Conservation (phyloP, 2,113 vertebrate species). For the Labeo rohita region DNA sequence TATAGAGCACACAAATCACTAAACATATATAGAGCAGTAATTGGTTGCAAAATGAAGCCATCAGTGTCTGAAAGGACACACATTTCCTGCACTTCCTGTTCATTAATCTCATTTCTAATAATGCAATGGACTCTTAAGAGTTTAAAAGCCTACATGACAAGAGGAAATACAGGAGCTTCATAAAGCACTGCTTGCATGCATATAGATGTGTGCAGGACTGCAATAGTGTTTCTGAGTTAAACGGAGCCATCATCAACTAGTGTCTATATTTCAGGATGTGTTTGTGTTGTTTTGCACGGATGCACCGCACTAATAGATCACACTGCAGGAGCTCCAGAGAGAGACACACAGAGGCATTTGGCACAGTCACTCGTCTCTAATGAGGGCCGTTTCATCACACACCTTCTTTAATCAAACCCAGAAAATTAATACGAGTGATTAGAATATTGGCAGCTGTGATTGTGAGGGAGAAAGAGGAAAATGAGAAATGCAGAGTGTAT, state of each 20-base stretch:
- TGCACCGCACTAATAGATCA: slow-evolving; percentile 26
- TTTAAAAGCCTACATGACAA: slow-evolving; percentile 4
- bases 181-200: neutral
- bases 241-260: neutral
- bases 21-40: neutral
- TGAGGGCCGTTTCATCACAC: slow-evolving; percentile 40
- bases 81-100: neutral
- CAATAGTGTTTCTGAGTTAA: neutral
- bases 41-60: neutral
- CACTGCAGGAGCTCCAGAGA: neutral
- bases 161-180: neutral
- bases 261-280: neutral
- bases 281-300: neutral
- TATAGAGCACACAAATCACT: no score
- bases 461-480: neutral
- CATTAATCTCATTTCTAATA: slow-evolving; percentile 6
- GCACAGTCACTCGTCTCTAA: slow-evolving; percentile 16
- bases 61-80: neutral
- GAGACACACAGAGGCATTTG: slow-evolving; percentile 11
- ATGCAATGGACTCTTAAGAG: neutral
- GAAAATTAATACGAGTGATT: slow-evolving; percentile 37
- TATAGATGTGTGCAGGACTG: neutral
- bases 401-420: slow-evolving; percentile 42
- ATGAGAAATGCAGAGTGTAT: neutral
- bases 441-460: slow-evolving; percentile 27